Base-by-base conservation (phyloP, 1,140 invertebrate species). In the Macrosteles quadrilineatus region DNA sequence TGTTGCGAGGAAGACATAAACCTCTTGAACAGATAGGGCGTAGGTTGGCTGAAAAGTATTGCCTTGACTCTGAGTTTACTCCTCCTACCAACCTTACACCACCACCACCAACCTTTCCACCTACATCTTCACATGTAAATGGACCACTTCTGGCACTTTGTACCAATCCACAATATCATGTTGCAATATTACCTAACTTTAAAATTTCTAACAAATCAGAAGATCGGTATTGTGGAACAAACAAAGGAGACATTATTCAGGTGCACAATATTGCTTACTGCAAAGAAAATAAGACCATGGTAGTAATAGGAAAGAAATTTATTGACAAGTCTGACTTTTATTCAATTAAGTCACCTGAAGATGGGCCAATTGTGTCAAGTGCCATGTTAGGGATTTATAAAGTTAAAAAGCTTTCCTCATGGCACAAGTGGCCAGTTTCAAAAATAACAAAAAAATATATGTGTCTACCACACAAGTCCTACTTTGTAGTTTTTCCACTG, bases 1-100 rank as follows among this genome's bases (percentile, higher is more conserved):
- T 67, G 65, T 19, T 67, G n/a, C 1, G 65, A 67, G 36, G 65
- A 31, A n/a, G 65, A 19, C 50, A 50, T 40, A 67, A 67, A 67
- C 43, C 36, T 40, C 65, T 67, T 45, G 65, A 67, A 50, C 65
- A 67, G 47, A 67, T 67, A 47, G 43, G 36, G 47, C n/a, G 40
- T 19, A 67, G 65, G 40, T 47, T 67, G 17, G 32, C 65, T 45
- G 36, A 45, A 67, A 45, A 40, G 32, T 67, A 23, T 45, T 9
- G 19, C 27, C n/a, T 67, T n/a, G 65, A 67, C n/a, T 47, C 36
- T 19, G 65, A 40, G 25, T 29, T 40, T 19, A 65, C 19, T 65
- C n/a, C n/a, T 17, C 19, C 29, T 1, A 17, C 3, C 11, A 65
- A 14, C 27, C 1, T 65, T 17, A 12, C 21, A 40, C 50, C 36